Evolutionary conservation across 2,888 invertebrate species (phyloP), one percentile per base, ranked within the genome.

Genomic region (Ferrisia virgata): DNA sequence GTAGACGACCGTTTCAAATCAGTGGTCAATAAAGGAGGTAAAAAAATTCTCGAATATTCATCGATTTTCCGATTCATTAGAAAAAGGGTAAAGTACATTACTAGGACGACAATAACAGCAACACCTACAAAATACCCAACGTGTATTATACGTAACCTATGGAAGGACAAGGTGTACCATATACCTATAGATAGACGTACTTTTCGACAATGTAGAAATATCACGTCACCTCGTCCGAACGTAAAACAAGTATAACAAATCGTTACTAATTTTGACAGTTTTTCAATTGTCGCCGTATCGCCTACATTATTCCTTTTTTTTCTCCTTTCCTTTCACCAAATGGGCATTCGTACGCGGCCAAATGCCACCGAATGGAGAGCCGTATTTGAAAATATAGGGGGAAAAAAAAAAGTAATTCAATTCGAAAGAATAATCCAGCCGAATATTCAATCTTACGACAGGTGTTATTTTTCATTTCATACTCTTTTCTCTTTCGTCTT

Each of bases 391-490:
- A n/a, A n/a, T n/a, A n/a, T n/a, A n/a, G n/a, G n/a, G n/a, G n/a
- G n/a, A n/a, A n/a, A 31, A 64, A 64, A 64, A 64, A 72, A 72
- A 33, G 72, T 72, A 72, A 72, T 72, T 72, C 72, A 72, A 36
- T 72, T 72, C 72, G 72, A 72, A 72, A 72, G 72, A 72, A 72
- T 72, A 72, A 72, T 72, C 72, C 72, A 72, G 72, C 36, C 72
- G 72, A 72, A 72, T 72, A 72, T 72, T 72, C 72, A 72, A 72
- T 72, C 72, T 72, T 72, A 72, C 72, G 72, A 72, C 72, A 72
- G 72, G 72, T 72, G 72, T 72, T 72, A 72, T 72, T 72, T 72
- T 72, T 72, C 72, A 72, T 72, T 72, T 72, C 28, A 72, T 31
- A 15, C 31, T 31, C 28, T 31, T 64, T 47, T 8, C 47, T 47